phyloP scores from a whole-genome alignment of 2,113 vertebrate genomes.

The Litocranius walleri region DNA sequence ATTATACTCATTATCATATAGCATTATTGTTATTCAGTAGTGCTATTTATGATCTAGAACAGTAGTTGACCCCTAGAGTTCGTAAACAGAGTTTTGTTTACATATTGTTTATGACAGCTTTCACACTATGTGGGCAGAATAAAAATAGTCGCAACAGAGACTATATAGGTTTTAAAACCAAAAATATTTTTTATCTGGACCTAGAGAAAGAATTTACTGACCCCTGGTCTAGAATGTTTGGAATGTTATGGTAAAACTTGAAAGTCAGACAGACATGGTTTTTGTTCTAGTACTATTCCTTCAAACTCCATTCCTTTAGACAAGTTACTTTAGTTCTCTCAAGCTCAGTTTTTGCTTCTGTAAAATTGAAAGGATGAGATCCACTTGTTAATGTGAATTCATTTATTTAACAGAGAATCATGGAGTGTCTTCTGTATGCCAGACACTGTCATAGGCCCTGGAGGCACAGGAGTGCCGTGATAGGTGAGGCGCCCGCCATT shows the following conservation, averaged over 20 bases:
- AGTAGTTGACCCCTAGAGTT: neutral
- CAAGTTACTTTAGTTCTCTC: neutral
- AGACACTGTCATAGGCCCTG: neutral
- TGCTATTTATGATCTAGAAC: neutral
- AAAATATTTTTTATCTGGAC: neutral
- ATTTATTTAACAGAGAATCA: neutral
- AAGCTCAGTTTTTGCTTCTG: neutral
- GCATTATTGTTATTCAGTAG: neutral
- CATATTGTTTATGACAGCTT: neutral
- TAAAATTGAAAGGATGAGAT: neutral
- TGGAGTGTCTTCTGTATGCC: neutral
- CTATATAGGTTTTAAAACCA: neutral
- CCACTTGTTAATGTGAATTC: neutral
- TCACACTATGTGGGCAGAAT: neutral
- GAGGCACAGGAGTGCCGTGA: neutral
- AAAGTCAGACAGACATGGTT: neutral
- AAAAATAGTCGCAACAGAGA: neutral
- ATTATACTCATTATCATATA: neutral
- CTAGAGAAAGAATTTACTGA: neutral
- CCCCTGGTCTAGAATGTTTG: neutral
- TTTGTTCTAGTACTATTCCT: neutral
- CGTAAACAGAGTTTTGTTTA: slow-evolving; percentile 27
- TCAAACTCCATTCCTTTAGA: neutral
- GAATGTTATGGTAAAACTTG: neutral
- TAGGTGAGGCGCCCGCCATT: neutral